Base-by-base conservation (phyloP, 2,797 vertebrate species). In the Rhadinocentrus ornatus region DNA sequence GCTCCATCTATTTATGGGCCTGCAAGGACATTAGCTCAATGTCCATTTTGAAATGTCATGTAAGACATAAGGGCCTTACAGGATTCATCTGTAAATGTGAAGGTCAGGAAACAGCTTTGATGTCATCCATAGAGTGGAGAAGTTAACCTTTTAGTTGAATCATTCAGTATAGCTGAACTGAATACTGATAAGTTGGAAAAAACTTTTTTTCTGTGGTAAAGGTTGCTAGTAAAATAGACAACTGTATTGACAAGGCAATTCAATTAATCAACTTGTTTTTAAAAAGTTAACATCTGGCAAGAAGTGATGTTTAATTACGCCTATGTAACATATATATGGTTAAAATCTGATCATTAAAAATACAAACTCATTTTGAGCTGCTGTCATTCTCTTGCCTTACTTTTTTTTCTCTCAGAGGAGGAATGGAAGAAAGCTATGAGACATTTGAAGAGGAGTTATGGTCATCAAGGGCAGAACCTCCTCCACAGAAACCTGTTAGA, bases 381-480 rank as follows among this genome's bases (percentile, higher is more conserved):
- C 10, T 31, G 59, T 57, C 24, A 39, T 56, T 48, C 48, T 53
- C 31, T 55, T 54, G 1, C 37, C 2, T 52, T 16, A 60, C 12
- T 22, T 31, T 31, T 50, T 12, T 31, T 24, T 63, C 15, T 26
- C 29, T 71, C 71, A 75, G 86, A 70, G 24, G 57, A 81, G 69
- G 48, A 72, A 93, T 94, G 93, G 93, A 93, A 48, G 89, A 93
- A 67, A 92, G 92, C 59, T 95, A 91, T 82, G 93, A 94, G 86
- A 94, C 92, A 75, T 93, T 94, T 88, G 93, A 94, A 62, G 93
- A 93, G 75, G 93, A 95, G 82, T 90, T 95, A 32, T 75, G 89
- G 74, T 78, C 86, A 69, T 57, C 86, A 44, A 86, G 88, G 70
- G 80, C 82, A 83, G 91, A 92, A 64, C 79, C 77, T 82, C 83